phyloP scores from a whole-genome alignment of 2,113 vertebrate species.

The Pseudorectes ferrugineus region DNA sequence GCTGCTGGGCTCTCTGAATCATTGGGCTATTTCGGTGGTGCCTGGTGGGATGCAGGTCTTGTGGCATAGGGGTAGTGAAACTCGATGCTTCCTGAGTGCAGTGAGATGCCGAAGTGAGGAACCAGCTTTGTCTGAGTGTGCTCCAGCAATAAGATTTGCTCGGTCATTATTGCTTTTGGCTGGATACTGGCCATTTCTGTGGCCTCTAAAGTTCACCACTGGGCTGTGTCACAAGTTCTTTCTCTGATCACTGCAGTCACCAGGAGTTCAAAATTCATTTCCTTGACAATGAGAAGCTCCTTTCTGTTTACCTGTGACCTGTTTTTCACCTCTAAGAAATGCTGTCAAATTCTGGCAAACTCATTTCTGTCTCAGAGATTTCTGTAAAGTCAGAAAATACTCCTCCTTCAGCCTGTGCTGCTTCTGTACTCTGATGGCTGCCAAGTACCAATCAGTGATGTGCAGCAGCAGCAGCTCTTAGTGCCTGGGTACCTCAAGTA shows the following conservation, averaged over 20 bases:
- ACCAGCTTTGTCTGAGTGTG: not conserved
- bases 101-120: not conserved
- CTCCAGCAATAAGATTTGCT: not conserved
- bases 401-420: not conserved
- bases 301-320: not conserved
- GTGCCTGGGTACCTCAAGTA: not conserved
- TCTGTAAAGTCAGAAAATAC: not conserved
- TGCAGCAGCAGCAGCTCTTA: not conserved
- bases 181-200: not conserved
- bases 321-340: not conserved
- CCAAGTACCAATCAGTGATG: not conserved
- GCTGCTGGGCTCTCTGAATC: constrained; percentile 42
- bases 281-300: not conserved
- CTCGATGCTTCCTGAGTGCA: not conserved
- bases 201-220: not conserved
- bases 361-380: not conserved
- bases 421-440: not conserved
- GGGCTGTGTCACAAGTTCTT: not conserved
- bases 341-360: not conserved
- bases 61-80: constrained; percentile 16
- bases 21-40: constrained; percentile 22
- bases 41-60: constrained; percentile 23
- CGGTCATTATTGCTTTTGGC: not conserved
- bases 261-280: not conserved
- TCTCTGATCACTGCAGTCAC: not conserved